These are phyloP conservation scores for Drosophila obscura DNA, from an alignment of 1,140 invertebrate species.

Conservation along the genomic window DNA sequence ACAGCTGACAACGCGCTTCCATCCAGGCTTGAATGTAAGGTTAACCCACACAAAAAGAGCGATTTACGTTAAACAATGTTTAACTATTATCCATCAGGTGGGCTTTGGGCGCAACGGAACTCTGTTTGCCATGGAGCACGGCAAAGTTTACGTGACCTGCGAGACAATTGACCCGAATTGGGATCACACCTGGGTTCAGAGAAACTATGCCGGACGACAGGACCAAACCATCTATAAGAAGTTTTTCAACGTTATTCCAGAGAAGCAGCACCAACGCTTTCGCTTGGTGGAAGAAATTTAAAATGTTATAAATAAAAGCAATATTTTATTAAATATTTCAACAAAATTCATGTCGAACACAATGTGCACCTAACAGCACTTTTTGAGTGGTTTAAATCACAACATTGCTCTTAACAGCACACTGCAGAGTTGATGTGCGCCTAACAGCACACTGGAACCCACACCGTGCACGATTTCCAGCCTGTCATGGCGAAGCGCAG, in stretches of 20 bases:
- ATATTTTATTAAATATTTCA: no score
- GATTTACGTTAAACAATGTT: background rate
- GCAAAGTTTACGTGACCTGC: constrained; percentile 90
- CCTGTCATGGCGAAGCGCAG: constrained; percentile 44
- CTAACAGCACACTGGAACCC: background rate
- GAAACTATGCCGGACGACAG: constrained; percentile 87
- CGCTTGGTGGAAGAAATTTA: constrained; percentile 89
- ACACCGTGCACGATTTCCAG: background rate
- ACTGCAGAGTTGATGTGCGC: no score
- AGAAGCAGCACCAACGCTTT: constrained; percentile 89
- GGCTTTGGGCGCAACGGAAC: constrained; percentile 90
- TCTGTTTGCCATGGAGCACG: constrained; percentile 89
- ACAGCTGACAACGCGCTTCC: constrained; percentile 89
- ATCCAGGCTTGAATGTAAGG: constrained; percentile 91
- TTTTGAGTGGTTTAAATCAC: no score
- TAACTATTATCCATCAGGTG: constrained; percentile 85
- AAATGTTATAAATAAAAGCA: constrained; percentile 32
- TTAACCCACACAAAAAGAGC: background rate
- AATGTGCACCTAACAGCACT: background rate
- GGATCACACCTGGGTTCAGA: constrained; percentile 88
- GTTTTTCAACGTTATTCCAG: constrained; percentile 91
- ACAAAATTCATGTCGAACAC: background rate
- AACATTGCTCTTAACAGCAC: no score
- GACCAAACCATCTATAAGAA: constrained; percentile 91
- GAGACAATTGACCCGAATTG: constrained; percentile 90